Evolutionary conservation across 1,140 invertebrate genomes (phyloP).

Genomic region (Archivesica marissinica): DNA sequence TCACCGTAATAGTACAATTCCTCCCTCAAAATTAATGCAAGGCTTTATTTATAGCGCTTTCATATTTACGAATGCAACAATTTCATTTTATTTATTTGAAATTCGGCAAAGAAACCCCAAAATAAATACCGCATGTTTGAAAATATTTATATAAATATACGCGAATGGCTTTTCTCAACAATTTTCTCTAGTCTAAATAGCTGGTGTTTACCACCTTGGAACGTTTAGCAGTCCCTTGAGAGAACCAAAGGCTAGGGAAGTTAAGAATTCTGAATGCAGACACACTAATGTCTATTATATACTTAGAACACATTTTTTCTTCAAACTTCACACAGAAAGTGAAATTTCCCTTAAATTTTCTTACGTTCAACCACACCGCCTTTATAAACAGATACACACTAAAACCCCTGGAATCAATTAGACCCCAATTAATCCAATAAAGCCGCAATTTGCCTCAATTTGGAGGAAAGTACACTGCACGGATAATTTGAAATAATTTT

Average conservation of each 20-base stretch:
- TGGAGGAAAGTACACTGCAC: conserved; percentile 58
- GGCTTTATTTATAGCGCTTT: too few species aligned
- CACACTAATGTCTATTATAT: conserved; percentile 18
- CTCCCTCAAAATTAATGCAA: too few species aligned
- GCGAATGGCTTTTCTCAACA: conserved; percentile 9
- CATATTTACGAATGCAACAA: too few species aligned
- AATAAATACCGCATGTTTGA: conserved; percentile 1
- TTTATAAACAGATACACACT: conserved; percentile 38
- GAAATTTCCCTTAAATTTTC: background rate
- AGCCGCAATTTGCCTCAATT: conserved; percentile 64
- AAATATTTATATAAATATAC: conserved; percentile 45
- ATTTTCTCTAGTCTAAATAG: background rate
- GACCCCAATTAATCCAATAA: conserved; percentile 61
- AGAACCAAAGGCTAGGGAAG: background rate
- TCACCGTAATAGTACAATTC: too few species aligned
- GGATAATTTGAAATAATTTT: conserved; percentile 63
- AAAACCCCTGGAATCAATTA: conserved; percentile 56
- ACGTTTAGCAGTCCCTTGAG: conserved; percentile 6
- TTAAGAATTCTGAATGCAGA: conserved; percentile 9
- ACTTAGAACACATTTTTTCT: conserved; percentile 20
- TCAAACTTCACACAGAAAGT: conserved; percentile 28
- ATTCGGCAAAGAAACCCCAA: background rate
- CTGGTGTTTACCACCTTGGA: conserved; percentile 12
- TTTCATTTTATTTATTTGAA: conserved; percentile 32
- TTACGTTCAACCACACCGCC: background rate